Evolutionary conservation across 2,797 vertebrate species (phyloP), one percentile per base, ranked within the genome.

Genomic region (Lacerta viridis): DNA sequence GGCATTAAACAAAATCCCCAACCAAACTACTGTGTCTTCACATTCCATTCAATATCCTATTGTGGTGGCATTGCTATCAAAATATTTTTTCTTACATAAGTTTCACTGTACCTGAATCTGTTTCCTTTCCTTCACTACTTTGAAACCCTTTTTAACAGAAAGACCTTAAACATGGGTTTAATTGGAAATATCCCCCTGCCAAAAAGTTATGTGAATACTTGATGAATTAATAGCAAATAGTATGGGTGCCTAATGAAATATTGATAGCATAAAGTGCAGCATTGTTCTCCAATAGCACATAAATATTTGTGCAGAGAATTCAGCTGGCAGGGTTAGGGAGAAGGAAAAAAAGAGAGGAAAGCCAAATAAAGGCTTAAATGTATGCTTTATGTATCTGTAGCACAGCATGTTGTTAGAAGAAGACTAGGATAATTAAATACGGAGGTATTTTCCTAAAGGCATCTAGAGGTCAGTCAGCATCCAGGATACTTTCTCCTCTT

Each of bases 241-340:
- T 85, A 5, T 7, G 77, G 91, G 68, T 84, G 87, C 64, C 88
- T 92, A 91, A 92, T 61, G 78, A 78, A 87, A 64, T 69, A 4
- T 43, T 93, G 86, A 80, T 90, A 89, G 87, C 86, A 79, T 75
- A 43, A 74, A 91, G 0, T 71, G 27, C 61, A 29, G 20, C 71
- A 39, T 46, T 88, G 41, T 36, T 89, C 36, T 83, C 43, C 9
- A 0, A 7, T 50, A 74, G 84, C 71, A 71, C 11, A 41, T 71
- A 84, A 74, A 33, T 81, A 50, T 89, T 88, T 92, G 68, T 43
- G 27, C 71, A 29, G 8, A 87, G 55, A 46, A 83, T 87, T 43
- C 15, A 72, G 76, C 55, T 72, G 50, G 15, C 61, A 2, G 66
- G 33, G 27, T 55, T 59, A 3, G n/a, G 43, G 66, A 75, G 10